Base-by-base conservation (phyloP, 2,888 invertebrate genomes). In the Galerucella nymphaeae region DNA sequence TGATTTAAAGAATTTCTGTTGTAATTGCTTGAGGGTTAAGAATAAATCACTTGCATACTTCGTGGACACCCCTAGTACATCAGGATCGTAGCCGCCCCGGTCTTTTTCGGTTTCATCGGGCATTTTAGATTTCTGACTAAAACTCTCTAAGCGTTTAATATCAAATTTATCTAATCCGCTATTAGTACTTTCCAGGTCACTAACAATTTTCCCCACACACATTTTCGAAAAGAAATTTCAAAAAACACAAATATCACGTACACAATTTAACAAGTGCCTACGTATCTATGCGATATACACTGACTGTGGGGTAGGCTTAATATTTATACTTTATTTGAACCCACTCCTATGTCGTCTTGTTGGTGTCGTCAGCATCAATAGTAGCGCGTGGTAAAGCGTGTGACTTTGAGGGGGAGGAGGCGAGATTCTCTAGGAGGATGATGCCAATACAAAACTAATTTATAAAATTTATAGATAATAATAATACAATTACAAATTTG, bases 21-120 rank as follows among this genome's bases (percentile, higher is more conserved):
- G 76, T 38, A 77, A 70, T 10, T 80, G 78, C 45, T 79, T 80
- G 3, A 83, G 50, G 16, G 71, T 61, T 70, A 78, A 80, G 62
- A 84, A 77, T 4, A 81, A 73, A 38, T 79, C 76, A 80, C 83
- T 83, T 55, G 83, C 84, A 73, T 83, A 83, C 70, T 80, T 78
- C 5, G 84, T 85, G 2, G 78, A 79, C 67, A 83, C 76, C 59
- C 83, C 83, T 16, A 85, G 75, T 38, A 81, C 72, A 77, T 85
- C 84, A 70, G 62, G 72, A 75, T 71, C 45, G n/a, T 45, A 69
- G 61, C 18, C 63, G 14, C 53, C 59, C n/a, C 16, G 10, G n/a
- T 48, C 61, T 20, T 16, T 57, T 50, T 23, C 38, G 18, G 30
- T 20, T n/a, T 48, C 13, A 16, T 61, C 48, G 41, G 11, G 45